Base-by-base conservation (phyloP, 2,113 vertebrate species). In the Phocoena phocoena region DNA sequence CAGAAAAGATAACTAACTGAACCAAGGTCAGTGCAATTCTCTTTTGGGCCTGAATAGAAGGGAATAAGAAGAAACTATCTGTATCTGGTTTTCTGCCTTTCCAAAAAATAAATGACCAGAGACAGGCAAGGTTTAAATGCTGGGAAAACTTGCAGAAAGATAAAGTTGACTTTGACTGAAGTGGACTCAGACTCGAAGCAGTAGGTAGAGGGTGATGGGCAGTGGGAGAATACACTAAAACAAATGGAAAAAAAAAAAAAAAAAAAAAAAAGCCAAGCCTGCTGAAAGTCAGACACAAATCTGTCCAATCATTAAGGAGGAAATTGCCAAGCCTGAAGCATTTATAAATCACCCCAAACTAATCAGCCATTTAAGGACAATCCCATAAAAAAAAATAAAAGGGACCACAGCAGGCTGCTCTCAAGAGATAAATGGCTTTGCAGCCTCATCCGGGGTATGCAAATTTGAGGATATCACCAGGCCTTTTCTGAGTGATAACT, bases 341-440 rank as follows among this genome's bases (percentile, higher is more conserved):
- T 95, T 97, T 96, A 97, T 96, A 98, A 98, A 98, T 97, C 97
- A 97, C 91, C 97, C 83, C 97, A 95, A 97, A 97, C 97, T 97
- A 97, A 98, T 98, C 97, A 98, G 96, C 98, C 97, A 95, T 97
- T 98, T 97, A 98, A 98, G 92, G 97, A 96, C 97, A 96, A 97
- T 97, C 97, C 97, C 95, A 97, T 97, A 97, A 98, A 98, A 98
- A 98, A 50, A 97, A 93, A 88, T 93, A 93, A 94, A 98, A 95
- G 93, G 83, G 89, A 76, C 85, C 50, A 83, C 60, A 91, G 97
- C 97, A 97, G 96, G 95, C 97, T 97, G 97, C 94, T 97, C 88
- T 92, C 38, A 44, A 68, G 97, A 98, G 96, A 98, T 96, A 98
- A 98, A 97, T 97, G 95, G 97, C 90, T 98, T 98, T 95, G 93